Evolutionary conservation across 1,140 invertebrate genomes (phyloP).

Genomic region (Prorops nasuta): DNA sequence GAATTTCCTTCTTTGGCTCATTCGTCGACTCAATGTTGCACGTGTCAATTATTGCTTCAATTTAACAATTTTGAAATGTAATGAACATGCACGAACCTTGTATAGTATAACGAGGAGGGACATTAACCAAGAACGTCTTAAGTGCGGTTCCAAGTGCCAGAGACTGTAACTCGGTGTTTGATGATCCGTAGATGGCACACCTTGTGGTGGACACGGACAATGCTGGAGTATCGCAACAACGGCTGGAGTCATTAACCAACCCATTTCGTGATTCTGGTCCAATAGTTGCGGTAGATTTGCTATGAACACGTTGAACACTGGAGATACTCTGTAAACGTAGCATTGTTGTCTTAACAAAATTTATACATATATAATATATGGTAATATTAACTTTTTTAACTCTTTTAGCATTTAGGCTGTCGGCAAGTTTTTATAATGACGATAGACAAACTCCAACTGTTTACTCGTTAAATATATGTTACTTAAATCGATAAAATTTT

Average conservation of each 20-base stretch:
- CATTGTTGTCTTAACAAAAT: not conserved
- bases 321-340: constrained; percentile 71
- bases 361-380: not conserved
- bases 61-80: constrained; percentile 9
- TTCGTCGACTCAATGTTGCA: too few relatives aligned
- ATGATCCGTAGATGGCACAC: constrained; percentile 51
- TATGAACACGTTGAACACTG: constrained; percentile 95
- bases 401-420: too few relatives aligned
- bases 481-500: too few relatives aligned
- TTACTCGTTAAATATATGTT: too few relatives aligned
- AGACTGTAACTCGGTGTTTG: constrained; percentile 75
- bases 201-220: constrained; percentile 70
- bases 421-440: too few relatives aligned
- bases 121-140: constrained; percentile 88
- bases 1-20: not conserved
- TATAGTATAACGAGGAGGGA: constrained; percentile 93
- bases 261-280: constrained; percentile 92
- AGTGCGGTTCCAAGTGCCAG: constrained; percentile 82
- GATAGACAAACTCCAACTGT: too few relatives aligned
- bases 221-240: constrained; percentile 85
- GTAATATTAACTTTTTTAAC: not conserved
- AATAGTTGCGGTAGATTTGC: constrained; percentile 89
- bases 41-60: too few relatives aligned
- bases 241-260: constrained; percentile 80
- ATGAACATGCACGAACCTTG: constrained; percentile 67